Percentiles rank a stretch among this genome's conserved stretches.
phyloP scores from a whole-genome alignment of 2,888 invertebrate genomes.

The Spatulosminthurus flaviceps region DNA sequence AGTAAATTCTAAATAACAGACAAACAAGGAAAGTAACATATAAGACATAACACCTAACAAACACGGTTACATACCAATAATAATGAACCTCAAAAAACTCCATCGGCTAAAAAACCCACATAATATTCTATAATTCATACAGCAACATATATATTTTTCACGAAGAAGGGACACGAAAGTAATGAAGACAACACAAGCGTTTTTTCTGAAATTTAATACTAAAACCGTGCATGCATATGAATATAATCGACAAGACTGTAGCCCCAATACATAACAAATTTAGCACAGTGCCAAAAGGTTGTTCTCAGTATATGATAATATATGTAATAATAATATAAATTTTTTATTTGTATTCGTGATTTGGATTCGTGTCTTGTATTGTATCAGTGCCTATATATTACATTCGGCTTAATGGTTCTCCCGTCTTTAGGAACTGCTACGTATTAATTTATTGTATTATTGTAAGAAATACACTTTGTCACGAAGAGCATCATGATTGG shows the following conservation, averaged over 20 bases:
- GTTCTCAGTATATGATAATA: not conserved
- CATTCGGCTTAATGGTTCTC: constrained; percentile 13
- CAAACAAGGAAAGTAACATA: constrained; percentile 3
- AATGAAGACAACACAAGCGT: constrained; percentile 9
- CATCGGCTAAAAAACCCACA: not conserved
- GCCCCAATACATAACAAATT: constrained; percentile 25
- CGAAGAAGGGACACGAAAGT: not conserved
- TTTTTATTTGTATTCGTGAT: constrained; percentile 3
- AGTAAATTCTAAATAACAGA: not conserved
- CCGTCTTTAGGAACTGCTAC: constrained; percentile 14
- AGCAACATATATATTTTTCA: not conserved
- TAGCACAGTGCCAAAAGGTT: constrained; percentile 34
- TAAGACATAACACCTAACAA: not conserved
- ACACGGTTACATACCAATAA: not conserved
- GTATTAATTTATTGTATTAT: constrained; percentile 12
- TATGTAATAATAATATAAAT: constrained; percentile 27
- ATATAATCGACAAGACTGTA: constrained; percentile 30
- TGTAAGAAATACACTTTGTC: constrained; percentile 9
- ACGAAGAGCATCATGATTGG: constrained; percentile 14
- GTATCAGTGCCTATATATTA: constrained; percentile 29
- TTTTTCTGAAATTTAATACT: constrained; percentile 22
- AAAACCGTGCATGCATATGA: constrained; percentile 15
- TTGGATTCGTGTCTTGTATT: not conserved
- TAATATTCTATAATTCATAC: constrained; percentile 19
- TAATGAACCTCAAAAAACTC: not conserved